Base-by-base conservation (phyloP, 1,140 invertebrate genomes). In the Augochlora pura region DNA sequence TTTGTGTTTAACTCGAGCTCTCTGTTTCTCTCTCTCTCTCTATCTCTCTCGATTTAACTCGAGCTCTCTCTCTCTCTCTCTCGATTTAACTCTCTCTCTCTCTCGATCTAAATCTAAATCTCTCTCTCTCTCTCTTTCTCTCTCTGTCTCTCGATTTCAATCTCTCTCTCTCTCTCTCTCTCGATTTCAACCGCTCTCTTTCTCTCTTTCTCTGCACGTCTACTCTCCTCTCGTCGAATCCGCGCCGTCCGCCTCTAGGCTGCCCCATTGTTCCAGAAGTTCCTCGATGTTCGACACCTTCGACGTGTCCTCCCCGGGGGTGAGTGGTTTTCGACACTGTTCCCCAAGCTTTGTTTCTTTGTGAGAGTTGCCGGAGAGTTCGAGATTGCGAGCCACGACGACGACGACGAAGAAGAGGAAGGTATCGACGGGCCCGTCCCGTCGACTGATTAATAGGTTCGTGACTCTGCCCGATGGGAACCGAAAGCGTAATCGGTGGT, bases 61-160 rank as follows among this genome's bases (percentile, higher is more conserved):
- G n/a, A n/a, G n/a, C 38, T 39, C 38, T 66, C 75, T 64, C 59
- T 59, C 74, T 52, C 60, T 27, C 42, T 46, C 42, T 46, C 7
- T 67, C 75, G 60, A 52, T 59, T 67, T 52, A n/a, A n/a, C 32
- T 32, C 32, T 32, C 32, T 32, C 32, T 32, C 32, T 32, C 32
- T 32, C 32, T 32, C 32, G n/a, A n/a, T n/a, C n/a, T n/a, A n/a
- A n/a, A n/a, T n/a, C n/a, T n/a, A n/a, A n/a, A n/a, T n/a, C n/a
- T n/a, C n/a, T 66, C 72, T 64, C 64, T 59, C 75, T 52, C 60
- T 23, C 25, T 27, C 7, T 32, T 42, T 9, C 23, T 38, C 38
- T 18, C 2, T n/a, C 67, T 65, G 27, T 7, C 42, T 42, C 42
- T 73, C 21, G 23, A 23, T 57, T 49, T 52, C 60, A 9, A 16